These are phyloP conservation scores for Melipona quadrifasciata DNA, from an alignment of 1,140 invertebrate species.

Conservation along the genomic window DNA sequence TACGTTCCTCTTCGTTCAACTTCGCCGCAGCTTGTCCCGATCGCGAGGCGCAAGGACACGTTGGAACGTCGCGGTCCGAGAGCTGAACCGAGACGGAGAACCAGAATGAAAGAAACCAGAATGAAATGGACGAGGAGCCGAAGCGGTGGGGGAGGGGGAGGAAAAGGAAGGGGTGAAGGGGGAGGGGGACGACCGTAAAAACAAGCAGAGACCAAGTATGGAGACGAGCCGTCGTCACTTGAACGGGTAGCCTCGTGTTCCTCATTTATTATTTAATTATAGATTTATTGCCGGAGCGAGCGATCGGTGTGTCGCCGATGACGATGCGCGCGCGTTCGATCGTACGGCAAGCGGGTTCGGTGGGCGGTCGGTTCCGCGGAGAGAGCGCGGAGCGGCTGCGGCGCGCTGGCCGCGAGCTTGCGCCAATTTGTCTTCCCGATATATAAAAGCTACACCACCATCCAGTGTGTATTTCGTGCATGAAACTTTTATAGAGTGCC, in stretches of 20 bases:
- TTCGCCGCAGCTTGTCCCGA: not conserved
- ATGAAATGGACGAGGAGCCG: slow-evolving; percentile 21
- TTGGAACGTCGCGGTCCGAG: not conserved
- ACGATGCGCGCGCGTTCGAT: slow-evolving; percentile 56
- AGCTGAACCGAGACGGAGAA: slow-evolving; percentile 25
- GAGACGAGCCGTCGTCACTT: slow-evolving; percentile 67
- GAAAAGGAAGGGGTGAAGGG: not conserved
- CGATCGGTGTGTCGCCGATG: slow-evolving; percentile 57
- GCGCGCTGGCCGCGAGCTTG: not conserved
- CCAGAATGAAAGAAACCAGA: slow-evolving; percentile 27
- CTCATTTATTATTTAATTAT: slow-evolving; percentile 78
- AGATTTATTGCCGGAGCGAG: slow-evolving; percentile 70
- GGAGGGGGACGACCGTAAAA: slow-evolving; percentile 69
- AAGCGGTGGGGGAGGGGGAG: not conserved
- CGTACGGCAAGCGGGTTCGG: not conserved
- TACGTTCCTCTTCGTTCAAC: not conserved
- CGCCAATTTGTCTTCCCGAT: slow-evolving; percentile 69
- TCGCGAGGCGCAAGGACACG: not conserved
- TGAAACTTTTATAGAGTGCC: slow-evolving; percentile 68
- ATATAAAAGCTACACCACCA: slow-evolving; percentile 38
- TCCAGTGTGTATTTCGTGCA: slow-evolving; percentile 61
- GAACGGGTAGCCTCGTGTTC: slow-evolving; percentile 49
- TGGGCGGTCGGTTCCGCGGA: too few species aligned
- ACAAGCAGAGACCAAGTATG: slow-evolving; percentile 73
- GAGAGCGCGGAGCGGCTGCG: not conserved